Conservation (phyloP, 1,140 invertebrate species). For the Matsumurasca onukii region DNA sequence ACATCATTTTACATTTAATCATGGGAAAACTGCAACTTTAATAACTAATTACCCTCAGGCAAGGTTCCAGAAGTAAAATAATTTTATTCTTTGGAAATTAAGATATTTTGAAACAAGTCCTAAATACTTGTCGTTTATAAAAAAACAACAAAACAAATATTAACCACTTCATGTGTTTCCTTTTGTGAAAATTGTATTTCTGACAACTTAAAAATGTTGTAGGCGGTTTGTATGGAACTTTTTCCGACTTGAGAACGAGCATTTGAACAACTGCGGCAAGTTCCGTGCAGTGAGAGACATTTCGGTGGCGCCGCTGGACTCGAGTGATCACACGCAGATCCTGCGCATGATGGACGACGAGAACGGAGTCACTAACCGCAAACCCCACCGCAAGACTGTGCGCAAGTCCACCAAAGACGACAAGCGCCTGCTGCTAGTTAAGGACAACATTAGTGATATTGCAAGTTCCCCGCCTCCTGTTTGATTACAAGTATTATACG, state of each 20-base stretch:
- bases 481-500: no score
- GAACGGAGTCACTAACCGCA: constrained; percentile 80
- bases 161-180: no score
- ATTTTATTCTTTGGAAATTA: no score
- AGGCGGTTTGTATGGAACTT: constrained; percentile 93
- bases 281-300: constrained; percentile 91
- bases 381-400: constrained; percentile 35
- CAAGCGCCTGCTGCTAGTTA: constrained; percentile 26
- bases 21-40: no score
- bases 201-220: no score
- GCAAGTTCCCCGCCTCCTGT: not conserved
- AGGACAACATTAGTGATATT: constrained; percentile 18
- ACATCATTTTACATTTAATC: no score
- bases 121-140: no score
- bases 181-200: no score
- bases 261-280: constrained; percentile 93
- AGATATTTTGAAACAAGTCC: no score
- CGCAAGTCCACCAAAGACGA: constrained; percentile 40
- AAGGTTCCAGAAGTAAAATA: no score
- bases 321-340: constrained; percentile 84
- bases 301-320: constrained; percentile 80
- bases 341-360: constrained; percentile 95
- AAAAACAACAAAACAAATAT: no score
- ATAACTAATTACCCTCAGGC: no score
- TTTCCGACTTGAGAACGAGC: constrained; percentile 91